Base-by-base conservation (phyloP, 2,113 vertebrate genomes). In the Mormyrus lacerda region DNA sequence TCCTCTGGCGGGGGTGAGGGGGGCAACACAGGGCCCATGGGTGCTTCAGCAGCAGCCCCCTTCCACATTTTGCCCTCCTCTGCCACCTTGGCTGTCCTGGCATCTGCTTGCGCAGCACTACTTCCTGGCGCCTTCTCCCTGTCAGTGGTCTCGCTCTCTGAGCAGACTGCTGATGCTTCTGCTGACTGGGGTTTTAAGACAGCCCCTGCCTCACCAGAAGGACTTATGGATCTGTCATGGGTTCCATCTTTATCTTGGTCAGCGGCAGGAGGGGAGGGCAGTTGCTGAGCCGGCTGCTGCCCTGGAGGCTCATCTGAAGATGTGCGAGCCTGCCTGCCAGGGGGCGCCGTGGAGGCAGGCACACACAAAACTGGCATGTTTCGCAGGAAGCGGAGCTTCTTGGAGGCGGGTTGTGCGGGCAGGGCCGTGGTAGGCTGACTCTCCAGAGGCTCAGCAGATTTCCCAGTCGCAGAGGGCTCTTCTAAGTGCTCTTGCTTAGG, bases 301-400 rank as follows among this genome's bases (percentile, higher is more conserved):
- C 85, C 89, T 3, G 91, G 90, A 85, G 90, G 90, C 89, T 87
- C 90, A 39, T 89, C 92, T 5, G 92, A 91, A 89, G 92, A 90
- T 50, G 93, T 87, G 83, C 90, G 87, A 42, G 79, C 39, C 73
- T 42, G 91, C 90, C 19, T 92, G 35, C 35, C 13, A 47, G 58
- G 19, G 4, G 55, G 65, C 8, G 83, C 76, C 8, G 84, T 61
- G 31, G 89, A 51, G 4, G 31, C 48, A 44, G 47, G 87, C 89
- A 88, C 91, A 89, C 91, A 87, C 89, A 76, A 61, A 84, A 79
- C 58, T 73, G 91, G 88, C 44, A 58, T 55, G 90, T 88, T 93
- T 91, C 87, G 92, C 92, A 15, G 90, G 44, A 90, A 91, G 89
- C 79, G 92, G 89, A 90, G 90, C 88, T 39, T 92, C 92, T 91